Conservation (phyloP, 2,113 vertebrate genomes). For the Sebastes fasciatus region DNA sequence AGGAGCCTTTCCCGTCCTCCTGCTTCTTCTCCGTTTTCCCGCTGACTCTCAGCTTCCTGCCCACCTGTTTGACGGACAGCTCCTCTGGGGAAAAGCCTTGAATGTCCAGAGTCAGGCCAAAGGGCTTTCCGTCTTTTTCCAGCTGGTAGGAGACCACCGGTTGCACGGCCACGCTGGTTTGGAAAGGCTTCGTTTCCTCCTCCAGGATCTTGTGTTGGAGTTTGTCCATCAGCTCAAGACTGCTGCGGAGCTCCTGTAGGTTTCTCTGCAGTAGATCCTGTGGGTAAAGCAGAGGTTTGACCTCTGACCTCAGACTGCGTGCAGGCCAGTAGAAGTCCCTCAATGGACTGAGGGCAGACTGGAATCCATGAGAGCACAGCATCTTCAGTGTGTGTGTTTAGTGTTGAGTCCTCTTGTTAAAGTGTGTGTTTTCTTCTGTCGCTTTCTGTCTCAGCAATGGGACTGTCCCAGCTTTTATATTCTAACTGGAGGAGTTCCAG, state of each 20-base stretch:
- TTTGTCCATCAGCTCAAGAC: slow-evolving; percentile 65
- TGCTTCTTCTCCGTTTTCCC: slow-evolving; percentile 75
- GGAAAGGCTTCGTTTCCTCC: slow-evolving; percentile 39
- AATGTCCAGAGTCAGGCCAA: slow-evolving; percentile 73
- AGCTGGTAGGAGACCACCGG: slow-evolving; percentile 57
- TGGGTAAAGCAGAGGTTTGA: slow-evolving; percentile 69
- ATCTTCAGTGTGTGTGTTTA: slow-evolving; percentile 22
- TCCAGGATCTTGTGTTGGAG: slow-evolving; percentile 66
- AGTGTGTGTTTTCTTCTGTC: slow-evolving; percentile 11
- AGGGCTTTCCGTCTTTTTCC: slow-evolving; percentile 60
- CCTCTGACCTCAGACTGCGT: slow-evolving; percentile 76
- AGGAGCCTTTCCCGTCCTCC: slow-evolving; percentile 14
- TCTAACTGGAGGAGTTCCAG: not conserved
- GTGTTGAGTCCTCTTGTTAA: slow-evolving; percentile 5
- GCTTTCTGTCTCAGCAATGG: slow-evolving; percentile 35
- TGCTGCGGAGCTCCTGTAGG: slow-evolving; percentile 52
- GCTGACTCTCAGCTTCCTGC: slow-evolving; percentile 33
- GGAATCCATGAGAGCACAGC: slow-evolving; percentile 48
- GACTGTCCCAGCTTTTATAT: slow-evolving; percentile 35
- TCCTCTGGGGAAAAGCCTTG: slow-evolving; percentile 75
- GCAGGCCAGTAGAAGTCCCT: slow-evolving; percentile 25
- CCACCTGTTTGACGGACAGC: slow-evolving; percentile 79
- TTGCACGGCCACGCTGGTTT: not conserved
- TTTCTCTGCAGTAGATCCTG: slow-evolving; percentile 67
- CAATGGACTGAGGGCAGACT: slow-evolving; percentile 35